Conservation (phyloP, 2,888 invertebrate species). For the Cosmopolites sordidus region DNA sequence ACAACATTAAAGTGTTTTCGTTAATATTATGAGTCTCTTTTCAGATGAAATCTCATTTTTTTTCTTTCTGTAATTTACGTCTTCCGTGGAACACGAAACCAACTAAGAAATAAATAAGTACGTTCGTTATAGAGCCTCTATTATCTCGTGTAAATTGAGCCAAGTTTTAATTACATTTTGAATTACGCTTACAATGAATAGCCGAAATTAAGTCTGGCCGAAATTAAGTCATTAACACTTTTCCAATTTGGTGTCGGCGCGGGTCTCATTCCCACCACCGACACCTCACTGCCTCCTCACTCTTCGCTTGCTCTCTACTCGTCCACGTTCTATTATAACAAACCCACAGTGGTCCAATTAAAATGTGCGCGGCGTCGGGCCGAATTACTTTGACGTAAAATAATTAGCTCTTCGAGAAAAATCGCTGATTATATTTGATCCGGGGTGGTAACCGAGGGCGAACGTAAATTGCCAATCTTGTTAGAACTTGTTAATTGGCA, state of each 20-base stretch:
- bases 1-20: no score
- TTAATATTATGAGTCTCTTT: no score
- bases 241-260: slow-evolving; percentile 23
- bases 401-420: slow-evolving; percentile 46
- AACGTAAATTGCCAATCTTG: slow-evolving; percentile 47
- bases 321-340: slow-evolving; percentile 23
- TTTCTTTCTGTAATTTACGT: no score
- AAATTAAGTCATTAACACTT: slow-evolving; percentile 28
- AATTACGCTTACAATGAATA: slow-evolving; percentile 21
- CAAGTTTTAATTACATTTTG: slow-evolving; percentile 22
- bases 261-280: no score
- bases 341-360: slow-evolving; percentile 36
- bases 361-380: slow-evolving; percentile 41
- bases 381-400: slow-evolving; percentile 44
- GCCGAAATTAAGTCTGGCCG: slow-evolving; percentile 15
- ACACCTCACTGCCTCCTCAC: not conserved
- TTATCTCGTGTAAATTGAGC: not conserved
- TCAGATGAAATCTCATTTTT: no score
- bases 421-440: slow-evolving; percentile 47
- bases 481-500: slow-evolving; percentile 48
- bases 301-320: not conserved
- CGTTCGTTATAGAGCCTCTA: no score
- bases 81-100: no score
- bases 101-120: no score
- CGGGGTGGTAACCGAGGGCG: slow-evolving; percentile 27